A percentile compares a stretch with the other conserved stretches of the same genome.
Evolutionary conservation across 1,140 invertebrate species (phyloP).

Genomic region (Steinernema khuongi): DNA sequence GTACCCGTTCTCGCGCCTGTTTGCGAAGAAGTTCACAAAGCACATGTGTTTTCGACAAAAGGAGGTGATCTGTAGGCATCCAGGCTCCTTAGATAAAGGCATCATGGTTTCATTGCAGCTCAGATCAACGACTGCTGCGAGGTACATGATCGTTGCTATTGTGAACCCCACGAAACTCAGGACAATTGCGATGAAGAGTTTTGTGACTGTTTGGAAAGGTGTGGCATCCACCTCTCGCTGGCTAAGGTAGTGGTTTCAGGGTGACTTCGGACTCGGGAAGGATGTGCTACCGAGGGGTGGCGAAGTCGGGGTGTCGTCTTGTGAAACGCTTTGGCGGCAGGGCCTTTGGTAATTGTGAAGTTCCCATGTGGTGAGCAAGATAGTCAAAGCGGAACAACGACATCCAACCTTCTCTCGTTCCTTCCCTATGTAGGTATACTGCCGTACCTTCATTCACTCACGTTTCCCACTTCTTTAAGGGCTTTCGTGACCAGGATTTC

Average conservation of each 20-base stretch:
- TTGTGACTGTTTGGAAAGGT: background rate
- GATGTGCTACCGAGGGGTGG: background rate
- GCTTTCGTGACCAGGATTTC: too few species aligned
- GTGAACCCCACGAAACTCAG: background rate
- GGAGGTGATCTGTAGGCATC: background rate
- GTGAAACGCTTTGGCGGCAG: background rate
- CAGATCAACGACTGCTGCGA: background rate
- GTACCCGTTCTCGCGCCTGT: background rate
- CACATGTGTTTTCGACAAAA: background rate
- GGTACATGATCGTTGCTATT: background rate
- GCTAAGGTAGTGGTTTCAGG: background rate
- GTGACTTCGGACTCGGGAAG: background rate
- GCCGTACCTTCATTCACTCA: too few species aligned
- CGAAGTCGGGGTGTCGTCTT: background rate
- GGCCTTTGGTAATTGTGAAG: background rate
- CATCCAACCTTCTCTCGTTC: background rate
- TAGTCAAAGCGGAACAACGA: background rate
- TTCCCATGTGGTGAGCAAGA: background rate
- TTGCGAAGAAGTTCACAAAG: constrained; percentile 1
- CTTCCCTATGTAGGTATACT: background rate
- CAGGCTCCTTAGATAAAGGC: too few species aligned
- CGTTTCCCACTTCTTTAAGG: too few species aligned
- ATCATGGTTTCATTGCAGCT: background rate
- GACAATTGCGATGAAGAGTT: background rate
- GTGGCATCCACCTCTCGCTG: background rate